phyloP scores from a whole-genome alignment of 2,888 invertebrate species.

The Aethes cnicana region DNA sequence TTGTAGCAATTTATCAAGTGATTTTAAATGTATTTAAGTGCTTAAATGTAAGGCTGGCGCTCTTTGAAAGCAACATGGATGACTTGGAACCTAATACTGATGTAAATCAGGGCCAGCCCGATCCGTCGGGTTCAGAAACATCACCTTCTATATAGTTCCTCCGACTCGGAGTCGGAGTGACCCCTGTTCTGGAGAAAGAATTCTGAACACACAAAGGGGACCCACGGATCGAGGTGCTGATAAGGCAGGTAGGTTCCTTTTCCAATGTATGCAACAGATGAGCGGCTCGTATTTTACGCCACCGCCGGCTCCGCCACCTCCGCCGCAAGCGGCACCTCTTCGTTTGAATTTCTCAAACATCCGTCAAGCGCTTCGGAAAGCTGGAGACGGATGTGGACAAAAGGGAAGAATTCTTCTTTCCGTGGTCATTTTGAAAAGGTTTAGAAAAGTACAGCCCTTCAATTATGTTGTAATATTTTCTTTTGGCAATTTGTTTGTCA shows the following conservation, averaged over 20 bases:
- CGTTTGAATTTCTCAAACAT: no score
- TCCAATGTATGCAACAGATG: no score
- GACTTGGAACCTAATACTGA: not conserved
- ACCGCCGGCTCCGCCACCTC: no score
- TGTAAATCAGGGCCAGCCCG: not conserved
- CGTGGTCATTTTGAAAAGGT: not conserved
- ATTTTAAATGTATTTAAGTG: not conserved
- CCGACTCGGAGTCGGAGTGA: slow-evolving; percentile 5
- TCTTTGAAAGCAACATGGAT: not conserved
- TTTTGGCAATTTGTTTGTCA: no score
- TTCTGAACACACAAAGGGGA: not conserved
- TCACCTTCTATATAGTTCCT: not conserved
- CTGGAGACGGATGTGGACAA: no score
- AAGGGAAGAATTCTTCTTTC: not conserved
- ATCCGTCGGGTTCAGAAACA: not conserved
- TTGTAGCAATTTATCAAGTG: not conserved
- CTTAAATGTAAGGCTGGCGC: not conserved
- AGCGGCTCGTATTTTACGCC: no score
- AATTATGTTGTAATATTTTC: no score
- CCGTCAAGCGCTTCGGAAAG: no score
- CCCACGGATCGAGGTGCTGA: not conserved
- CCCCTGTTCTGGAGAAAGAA: not conserved
- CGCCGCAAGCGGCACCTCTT: no score
- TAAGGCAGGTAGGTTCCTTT: no score
- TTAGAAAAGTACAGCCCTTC: no score